These are phyloP conservation scores for Sanderia malayensis DNA, from an alignment of 30 jellyfish, hydroid and myxozoan species.

Conservation along the genomic window DNA sequence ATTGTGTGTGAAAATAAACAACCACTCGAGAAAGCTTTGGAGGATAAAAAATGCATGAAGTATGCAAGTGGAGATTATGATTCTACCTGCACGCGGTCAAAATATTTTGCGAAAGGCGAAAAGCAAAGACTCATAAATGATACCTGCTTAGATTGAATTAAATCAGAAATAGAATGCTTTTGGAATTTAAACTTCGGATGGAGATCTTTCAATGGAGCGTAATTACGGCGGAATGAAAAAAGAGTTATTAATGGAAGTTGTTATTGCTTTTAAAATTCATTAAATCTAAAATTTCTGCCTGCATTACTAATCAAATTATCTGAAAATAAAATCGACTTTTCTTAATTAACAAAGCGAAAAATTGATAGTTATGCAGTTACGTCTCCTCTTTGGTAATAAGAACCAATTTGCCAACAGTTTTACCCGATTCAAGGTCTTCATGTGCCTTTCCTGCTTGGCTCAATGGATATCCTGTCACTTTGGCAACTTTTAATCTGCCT, in stretches of 20 bases:
- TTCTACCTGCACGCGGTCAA: not conserved
- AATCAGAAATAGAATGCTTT: too few relatives aligned
- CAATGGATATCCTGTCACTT: conserved; percentile 72
- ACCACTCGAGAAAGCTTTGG: not conserved
- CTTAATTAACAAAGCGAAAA: too few relatives aligned
- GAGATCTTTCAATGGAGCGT: too few relatives aligned
- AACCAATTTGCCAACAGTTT: conserved; percentile 78
- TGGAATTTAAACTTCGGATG: too few relatives aligned
- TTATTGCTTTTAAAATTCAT: too few relatives aligned
- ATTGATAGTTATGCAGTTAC: too few relatives aligned
- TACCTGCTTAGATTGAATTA: not conserved
- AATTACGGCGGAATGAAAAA: too few relatives aligned
- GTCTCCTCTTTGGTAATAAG: conserved; percentile 44
- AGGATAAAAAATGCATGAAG: not conserved
- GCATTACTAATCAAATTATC: too few relatives aligned
- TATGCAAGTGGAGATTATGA: not conserved
- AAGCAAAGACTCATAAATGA: not conserved
- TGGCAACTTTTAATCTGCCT: conserved; percentile 72
- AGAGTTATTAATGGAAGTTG: too few relatives aligned
- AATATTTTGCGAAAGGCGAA: not conserved
- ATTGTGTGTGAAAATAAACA: not conserved
- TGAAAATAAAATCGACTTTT: too few relatives aligned
- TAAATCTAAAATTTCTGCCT: too few relatives aligned
- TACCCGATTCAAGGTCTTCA: conserved; percentile 84
- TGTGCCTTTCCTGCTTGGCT: conserved; percentile 77